Percentiles rank a stretch among this genome's conserved stretches.
Conservation (phyloP, 2,888 invertebrate genomes). For the Andrena fulva region DNA sequence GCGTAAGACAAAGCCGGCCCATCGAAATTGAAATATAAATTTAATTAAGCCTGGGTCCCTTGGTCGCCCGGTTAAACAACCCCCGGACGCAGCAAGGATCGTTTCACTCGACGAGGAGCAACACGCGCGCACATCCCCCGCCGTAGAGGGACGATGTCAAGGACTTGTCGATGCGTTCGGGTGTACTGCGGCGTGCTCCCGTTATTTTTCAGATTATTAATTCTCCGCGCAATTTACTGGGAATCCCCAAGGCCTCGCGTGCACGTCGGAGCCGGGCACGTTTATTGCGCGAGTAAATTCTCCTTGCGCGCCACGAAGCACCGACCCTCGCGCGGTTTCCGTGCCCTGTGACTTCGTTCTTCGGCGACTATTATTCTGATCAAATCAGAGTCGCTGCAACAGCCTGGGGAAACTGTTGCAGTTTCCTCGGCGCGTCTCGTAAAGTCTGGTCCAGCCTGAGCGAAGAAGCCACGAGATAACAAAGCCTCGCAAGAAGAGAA, state of each 20-base stretch:
- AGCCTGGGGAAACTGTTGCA: constrained; percentile 22
- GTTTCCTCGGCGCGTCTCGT: constrained; percentile 36
- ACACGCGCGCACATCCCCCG: not conserved
- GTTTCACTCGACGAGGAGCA: not conserved
- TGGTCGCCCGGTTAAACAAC: constrained; percentile 51
- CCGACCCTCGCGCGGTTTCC: not conserved
- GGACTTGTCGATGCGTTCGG: constrained; percentile 5
- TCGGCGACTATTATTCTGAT: constrained; percentile 40
- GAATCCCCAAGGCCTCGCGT: constrained; percentile 6
- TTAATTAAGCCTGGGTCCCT: constrained; percentile 71
- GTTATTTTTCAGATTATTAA: constrained; percentile 40
- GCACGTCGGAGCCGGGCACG: not conserved
- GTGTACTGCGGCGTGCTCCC: not conserved
- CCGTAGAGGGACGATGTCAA: not conserved
- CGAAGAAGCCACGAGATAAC: constrained; percentile 34
- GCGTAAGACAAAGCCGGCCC: constrained; percentile 13
- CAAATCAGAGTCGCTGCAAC: constrained; percentile 50
- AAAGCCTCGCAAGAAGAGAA: constrained; percentile 26
- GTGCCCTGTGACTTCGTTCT: constrained; percentile 25
- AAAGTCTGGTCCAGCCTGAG: constrained; percentile 33
- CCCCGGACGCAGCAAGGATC: not conserved
- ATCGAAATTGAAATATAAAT: constrained; percentile 76
- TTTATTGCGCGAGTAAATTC: constrained; percentile 24
- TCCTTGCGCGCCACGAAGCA: not conserved
- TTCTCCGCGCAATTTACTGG: constrained; percentile 9